Percentiles rank a stretch among this genome's conserved stretches.
phyloP scores from a whole-genome alignment of 2,113 vertebrate species.

The human region GRCh38 chr13:105592001-105592500 shows the following conservation, averaged over 20 bases:
- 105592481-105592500: no score
- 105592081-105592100: not conserved
- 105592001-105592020: slow-evolving; percentile 71
- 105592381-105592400: no score
- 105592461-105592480: no score
- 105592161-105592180: not conserved
- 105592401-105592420: no score
- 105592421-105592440: no score
- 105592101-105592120: not conserved
- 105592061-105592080: not conserved
- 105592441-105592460: rapidly evolving
- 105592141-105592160: no score
- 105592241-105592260: not conserved
- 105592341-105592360: not conserved
- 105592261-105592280: not conserved
- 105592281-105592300: not conserved
- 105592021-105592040: slow-evolving; percentile 51
- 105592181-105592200: not conserved
- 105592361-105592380: not conserved
- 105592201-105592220: not conserved
- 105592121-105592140: rapidly evolving
- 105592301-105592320: not conserved
- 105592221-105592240: not conserved
- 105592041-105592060: not conserved
- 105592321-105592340: not conserved